phyloP scores from a whole-genome alignment of 1,140 invertebrate species.

The Aphis gossypii region DNA sequence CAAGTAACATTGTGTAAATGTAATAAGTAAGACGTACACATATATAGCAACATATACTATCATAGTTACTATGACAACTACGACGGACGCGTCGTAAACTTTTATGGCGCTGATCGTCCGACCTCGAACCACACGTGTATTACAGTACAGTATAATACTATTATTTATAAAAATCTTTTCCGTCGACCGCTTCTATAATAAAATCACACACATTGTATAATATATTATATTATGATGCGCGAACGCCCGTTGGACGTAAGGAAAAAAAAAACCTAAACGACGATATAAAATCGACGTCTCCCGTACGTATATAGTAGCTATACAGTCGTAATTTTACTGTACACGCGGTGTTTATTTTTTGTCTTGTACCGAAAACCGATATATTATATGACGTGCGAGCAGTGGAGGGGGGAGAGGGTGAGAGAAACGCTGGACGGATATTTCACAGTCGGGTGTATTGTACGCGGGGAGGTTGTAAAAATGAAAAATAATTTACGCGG shows the following conservation, averaged over 20 bases:
- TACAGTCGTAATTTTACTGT: background rate
- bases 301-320: background rate
- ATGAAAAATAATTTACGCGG: background rate
- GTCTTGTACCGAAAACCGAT: background rate
- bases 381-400: background rate
- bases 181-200: background rate
- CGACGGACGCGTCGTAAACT: background rate
- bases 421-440: background rate
- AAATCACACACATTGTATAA: background rate
- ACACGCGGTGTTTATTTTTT: background rate
- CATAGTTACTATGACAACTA: background rate
- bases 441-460: background rate
- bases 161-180: constrained; percentile 10
- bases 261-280: background rate
- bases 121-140: constrained; percentile 10
- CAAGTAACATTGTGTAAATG: background rate
- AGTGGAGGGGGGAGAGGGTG: background rate
- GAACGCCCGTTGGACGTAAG: background rate
- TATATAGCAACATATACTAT: background rate
- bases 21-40: background rate
- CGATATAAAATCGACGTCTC: background rate
- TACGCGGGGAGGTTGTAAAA: constrained; percentile 33
- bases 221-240: background rate
- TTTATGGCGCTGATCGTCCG: constrained; percentile 1
- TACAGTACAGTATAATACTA: background rate